These are phyloP conservation scores for Diorhabda elongata DNA, from an alignment of 1,140 invertebrate genomes.

Conservation along the genomic window DNA sequence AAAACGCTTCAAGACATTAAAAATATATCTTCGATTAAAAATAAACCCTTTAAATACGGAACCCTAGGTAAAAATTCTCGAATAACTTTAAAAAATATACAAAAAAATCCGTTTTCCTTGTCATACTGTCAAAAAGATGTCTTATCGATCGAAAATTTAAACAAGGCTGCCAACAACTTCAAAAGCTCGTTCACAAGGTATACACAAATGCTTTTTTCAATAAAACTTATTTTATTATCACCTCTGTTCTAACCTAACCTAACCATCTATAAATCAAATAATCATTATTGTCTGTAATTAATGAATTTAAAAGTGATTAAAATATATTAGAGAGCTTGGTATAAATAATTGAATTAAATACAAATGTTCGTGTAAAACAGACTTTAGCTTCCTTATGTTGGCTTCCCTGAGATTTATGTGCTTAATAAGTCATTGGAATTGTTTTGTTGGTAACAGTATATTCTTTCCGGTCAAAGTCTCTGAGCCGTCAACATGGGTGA, in stretches of 20 bases:
- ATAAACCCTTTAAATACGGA: constrained; percentile 35
- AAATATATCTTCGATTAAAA: constrained; percentile 20
- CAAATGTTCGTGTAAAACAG: no score
- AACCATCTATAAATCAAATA: no score
- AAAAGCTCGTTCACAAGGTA: no score
- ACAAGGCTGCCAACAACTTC: no score
- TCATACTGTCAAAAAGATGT: constrained; percentile 36
- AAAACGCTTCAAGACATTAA: background rate
- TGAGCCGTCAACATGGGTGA: constrained; percentile 43
- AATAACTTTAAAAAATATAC: constrained; percentile 39
- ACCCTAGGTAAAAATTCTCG: constrained; percentile 28
- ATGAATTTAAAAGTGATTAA: no score
- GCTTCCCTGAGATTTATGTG: background rate
- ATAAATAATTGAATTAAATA: no score
- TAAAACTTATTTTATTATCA: no score
- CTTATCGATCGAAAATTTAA: constrained; percentile 17
- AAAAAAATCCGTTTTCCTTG: constrained; percentile 36
- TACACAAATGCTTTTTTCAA: no score
- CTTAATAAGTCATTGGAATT: background rate
- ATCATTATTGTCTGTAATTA: no score
- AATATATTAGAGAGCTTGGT: no score
- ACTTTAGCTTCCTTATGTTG: background rate
- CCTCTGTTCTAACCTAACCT: no score
- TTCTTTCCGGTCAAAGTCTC: constrained; percentile 32
- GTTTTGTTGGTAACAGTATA: background rate